These are phyloP conservation scores for Leptopilina drosophilae DNA, from an alignment of 2,888 invertebrate genomes.

Conservation along the genomic window DNA sequence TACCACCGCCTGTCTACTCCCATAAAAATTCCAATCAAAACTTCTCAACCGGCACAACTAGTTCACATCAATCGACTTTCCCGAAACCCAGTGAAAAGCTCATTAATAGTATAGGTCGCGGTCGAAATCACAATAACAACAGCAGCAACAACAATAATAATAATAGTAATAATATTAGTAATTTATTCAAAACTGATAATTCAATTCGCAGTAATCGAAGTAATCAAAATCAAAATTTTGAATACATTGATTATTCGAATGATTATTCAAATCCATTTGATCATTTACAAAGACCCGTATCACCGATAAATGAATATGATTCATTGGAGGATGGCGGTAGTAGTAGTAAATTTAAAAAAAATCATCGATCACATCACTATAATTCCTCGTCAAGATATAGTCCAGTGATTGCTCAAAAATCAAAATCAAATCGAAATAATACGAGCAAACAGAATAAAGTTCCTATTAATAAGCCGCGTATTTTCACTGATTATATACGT, in stretches of 20 bases:
- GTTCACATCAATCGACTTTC: conserved; percentile 64
- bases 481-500: conserved; percentile 70
- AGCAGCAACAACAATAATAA: neutral
- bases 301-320: conserved; percentile 68
- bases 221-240: conserved; percentile 54
- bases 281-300: conserved; percentile 68
- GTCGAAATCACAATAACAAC: conserved; percentile 47
- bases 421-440: conserved; percentile 47
- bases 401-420: conserved; percentile 60
- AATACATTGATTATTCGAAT: conserved; percentile 57
- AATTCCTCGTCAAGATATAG: conserved; percentile 65
- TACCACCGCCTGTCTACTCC: conserved; percentile 69
- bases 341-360: conserved; percentile 60
- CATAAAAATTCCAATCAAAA: conserved; percentile 62
- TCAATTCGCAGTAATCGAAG: conserved; percentile 51
- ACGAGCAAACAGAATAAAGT: conserved; percentile 60
- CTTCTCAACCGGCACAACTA: conserved; percentile 64
- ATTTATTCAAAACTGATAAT: conserved; percentile 43
- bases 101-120: conserved; percentile 52
- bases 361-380: conserved; percentile 59
- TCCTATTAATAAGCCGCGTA: conserved; percentile 60
- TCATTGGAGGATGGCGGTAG: conserved; percentile 61
- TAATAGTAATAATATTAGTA: no score
- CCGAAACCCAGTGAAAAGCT: conserved; percentile 60
- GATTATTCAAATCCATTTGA: conserved; percentile 71